Conservation (phyloP, 2,113 vertebrate genomes). For the Buteo buteo region DNA sequence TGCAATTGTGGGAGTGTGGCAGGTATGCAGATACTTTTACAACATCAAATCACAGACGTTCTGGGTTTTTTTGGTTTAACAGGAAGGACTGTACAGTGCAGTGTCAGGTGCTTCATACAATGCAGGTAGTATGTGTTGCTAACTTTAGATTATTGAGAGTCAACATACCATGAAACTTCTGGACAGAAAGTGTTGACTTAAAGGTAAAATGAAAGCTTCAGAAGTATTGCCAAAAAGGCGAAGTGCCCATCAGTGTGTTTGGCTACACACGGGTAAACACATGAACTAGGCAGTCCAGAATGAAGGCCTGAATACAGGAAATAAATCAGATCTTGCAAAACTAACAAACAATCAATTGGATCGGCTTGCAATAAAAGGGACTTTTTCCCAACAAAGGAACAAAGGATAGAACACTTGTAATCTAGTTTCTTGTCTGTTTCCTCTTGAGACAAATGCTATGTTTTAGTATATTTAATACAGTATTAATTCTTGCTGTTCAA, state of each 20-base stretch:
- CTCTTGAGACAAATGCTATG: neutral
- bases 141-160: neutral
- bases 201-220: neutral
- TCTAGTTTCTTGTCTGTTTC: neutral
- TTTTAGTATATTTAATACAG: neutral
- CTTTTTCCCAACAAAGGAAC: neutral
- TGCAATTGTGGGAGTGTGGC: slow-evolving; percentile 98
- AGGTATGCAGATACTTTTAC: slow-evolving; percentile 80
- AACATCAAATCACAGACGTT: neutral
- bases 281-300: neutral
- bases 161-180: neutral
- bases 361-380: neutral
- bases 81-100: neutral
- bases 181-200: neutral
- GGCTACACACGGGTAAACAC: neutral
- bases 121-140: neutral
- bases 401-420: neutral
- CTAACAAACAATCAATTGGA: neutral
- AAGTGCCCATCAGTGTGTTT: neutral
- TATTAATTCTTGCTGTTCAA: neutral
- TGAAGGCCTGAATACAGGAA: neutral
- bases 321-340: neutral
- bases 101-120: neutral
- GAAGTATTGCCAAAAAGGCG: neutral
- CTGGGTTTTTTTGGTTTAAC: neutral